Evolutionary conservation across 2,888 invertebrate genomes (phyloP), one percentile per base, ranked within the genome.

Genomic region (Homarus gammarus): DNA sequence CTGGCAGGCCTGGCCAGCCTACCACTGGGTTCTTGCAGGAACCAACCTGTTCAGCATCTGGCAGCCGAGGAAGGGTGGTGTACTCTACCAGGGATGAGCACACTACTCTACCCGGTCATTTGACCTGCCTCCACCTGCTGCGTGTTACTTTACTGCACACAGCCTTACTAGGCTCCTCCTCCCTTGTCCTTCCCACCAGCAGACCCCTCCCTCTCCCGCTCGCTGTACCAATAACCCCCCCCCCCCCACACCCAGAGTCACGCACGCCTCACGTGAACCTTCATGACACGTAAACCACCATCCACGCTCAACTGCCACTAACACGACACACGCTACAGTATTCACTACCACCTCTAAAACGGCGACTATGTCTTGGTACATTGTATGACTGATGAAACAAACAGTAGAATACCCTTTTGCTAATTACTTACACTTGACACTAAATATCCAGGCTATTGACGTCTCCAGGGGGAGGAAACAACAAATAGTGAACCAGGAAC

Each of bases 221-320:
- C 27, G 8, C 31, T 15, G 31, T 27, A 38, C 40, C 36, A 40
- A 5, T 18, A 22, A 27, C 56, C 81, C 72, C 44, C 78, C 72
- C 44, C 78, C 87, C 31, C 68, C 38, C 40, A 73, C 61, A 2
- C 73, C 75, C 27, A n/a, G 22, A 36, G 22, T 73, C 73, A 73
- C 40, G 40, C 73, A 73, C 8, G 73, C n/a, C 38, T 40, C 73
- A 40, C 38, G 38, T 40, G 38, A 73, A 40, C 73, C 78, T 27
- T 33, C 49, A 49, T 77, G 27, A 38, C 33, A 44, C n/a, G 40
- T 27, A 27, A 78, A n/a, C 51, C 51, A 36, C 22, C 22, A 22
- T 3, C 31, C 22, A 3, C 12, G 27, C 64, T 49, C 27, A 56
- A 51, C 36, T 44, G 56, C 51, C 33, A 31, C 49, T 61, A 56